Evolutionary conservation across 2,113 vertebrate genomes (phyloP), one percentile per base, ranked within the genome.

Genomic region (Gallinago jamesoni): DNA sequence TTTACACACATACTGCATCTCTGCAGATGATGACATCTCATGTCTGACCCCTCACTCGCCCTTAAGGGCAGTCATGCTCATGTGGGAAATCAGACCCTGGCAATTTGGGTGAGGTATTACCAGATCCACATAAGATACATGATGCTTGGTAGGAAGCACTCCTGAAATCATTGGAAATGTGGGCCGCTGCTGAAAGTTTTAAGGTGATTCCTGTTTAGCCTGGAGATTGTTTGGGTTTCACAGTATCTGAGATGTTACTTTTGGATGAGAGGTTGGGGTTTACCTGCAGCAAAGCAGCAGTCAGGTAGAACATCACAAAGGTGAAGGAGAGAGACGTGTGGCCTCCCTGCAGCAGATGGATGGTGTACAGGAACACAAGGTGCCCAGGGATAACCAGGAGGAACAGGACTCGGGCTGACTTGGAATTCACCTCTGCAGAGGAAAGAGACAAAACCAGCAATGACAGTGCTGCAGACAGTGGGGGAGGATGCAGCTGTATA

Each of bases 361-460:
- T 99, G 95, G 98, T 96, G 64, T 98, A 99, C 76, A 99, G 98
- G 98, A 99, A 99, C 81, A 99, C 92, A 20, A 99, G 97, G 81
- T 99, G 99, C 63, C 99, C 99, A 0, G 99, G 99, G 33, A 99
- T 73, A 23, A 99, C 99, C 95, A 99, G 98, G 62, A 98, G 94
- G 93, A 99, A 98, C 82, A 99, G 98, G 50, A 99, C 99, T 12
- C 98, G 97, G 2, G 99, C 99, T 1, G 99, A 99, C 80, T 97
- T 98, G 31, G 99, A 99, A 96, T 99, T 99, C 89, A 99, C 97
- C 43, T 98, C 99, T 99, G 97, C 23, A 78, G 73, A 95, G 74
- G 53, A 95, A 13, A 92, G 68, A 96, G 87, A 93, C 52, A 83
- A 73, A 76, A 79, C 56, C 6, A 77, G 70, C 1, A 2, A 53